phyloP scores from a whole-genome alignment of 2,113 vertebrate species.

The Conger conger region DNA sequence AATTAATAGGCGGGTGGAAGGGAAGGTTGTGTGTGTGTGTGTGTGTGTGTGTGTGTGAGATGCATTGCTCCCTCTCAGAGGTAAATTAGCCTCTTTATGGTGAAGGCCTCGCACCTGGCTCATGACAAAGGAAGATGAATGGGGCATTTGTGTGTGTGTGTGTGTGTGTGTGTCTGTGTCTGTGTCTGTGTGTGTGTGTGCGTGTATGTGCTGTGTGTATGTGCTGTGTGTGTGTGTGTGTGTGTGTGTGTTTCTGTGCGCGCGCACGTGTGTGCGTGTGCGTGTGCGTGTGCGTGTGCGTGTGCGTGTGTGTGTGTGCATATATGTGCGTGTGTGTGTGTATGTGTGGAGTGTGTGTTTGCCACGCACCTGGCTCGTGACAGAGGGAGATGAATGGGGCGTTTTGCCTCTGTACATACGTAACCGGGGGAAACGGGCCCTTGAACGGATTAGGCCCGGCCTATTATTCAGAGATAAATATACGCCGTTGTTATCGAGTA shows the following conservation, averaged over 20 bases:
- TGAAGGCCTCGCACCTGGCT: neutral
- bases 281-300: too few relatives aligned
- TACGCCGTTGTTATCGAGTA: neutral
- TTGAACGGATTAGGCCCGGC: neutral
- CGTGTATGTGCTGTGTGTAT: too few relatives aligned
- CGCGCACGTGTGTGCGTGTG: too few relatives aligned
- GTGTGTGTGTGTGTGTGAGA: neutral
- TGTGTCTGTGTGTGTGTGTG: too few relatives aligned
- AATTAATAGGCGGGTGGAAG: too few relatives aligned
- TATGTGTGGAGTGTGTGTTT: too few relatives aligned
- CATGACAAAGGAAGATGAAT: neutral
- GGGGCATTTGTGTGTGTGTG: too few relatives aligned
- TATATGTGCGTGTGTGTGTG: too few relatives aligned
- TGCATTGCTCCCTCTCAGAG: neutral
- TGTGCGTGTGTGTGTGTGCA: too few relatives aligned
- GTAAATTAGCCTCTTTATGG: neutral
- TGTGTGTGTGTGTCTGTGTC: too few relatives aligned
- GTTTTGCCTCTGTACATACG: neutral
- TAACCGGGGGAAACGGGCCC: neutral
- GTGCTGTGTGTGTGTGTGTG: too few relatives aligned
- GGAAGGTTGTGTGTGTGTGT: neutral
- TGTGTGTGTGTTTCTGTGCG: too few relatives aligned
- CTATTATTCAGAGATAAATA: neutral
- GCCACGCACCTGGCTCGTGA: neutral
- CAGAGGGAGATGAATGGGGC: neutral